These are phyloP conservation scores for Alces alces DNA, from an alignment of 2,113 vertebrate genomes.

Conservation along the genomic window DNA sequence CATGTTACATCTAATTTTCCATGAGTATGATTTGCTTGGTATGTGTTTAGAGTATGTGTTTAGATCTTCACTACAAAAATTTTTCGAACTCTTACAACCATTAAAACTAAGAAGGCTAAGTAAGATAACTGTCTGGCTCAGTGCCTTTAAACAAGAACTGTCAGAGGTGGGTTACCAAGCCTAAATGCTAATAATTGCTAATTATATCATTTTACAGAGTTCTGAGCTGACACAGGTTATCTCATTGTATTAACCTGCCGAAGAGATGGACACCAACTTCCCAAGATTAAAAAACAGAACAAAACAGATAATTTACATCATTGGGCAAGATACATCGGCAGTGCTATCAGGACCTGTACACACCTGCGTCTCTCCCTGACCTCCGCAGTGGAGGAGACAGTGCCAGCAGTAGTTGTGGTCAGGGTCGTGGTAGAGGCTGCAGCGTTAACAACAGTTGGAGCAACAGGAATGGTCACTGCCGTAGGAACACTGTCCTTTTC, in stretches of 20 bases:
- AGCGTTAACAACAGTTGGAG: conserved; percentile 95
- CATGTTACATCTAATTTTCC: not conserved
- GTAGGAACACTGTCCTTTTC: conserved; percentile 94
- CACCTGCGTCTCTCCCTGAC: conserved; percentile 97
- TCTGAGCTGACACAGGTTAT: conserved; percentile 12
- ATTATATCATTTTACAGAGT: not conserved
- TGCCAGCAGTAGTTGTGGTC: conserved; percentile 90
- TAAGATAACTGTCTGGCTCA: not conserved
- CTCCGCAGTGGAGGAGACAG: conserved; percentile 89
- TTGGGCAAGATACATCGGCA: conserved; percentile 60
- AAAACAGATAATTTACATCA: conserved; percentile 10
- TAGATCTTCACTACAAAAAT: not conserved
- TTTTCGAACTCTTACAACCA: not conserved
- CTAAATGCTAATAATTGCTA: not conserved
- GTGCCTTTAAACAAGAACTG: conserved; percentile 6
- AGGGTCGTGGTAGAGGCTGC: conserved; percentile 89
- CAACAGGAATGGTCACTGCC: conserved; percentile 93
- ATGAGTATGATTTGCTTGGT: not conserved
- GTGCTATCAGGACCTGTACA: conserved; percentile 79
- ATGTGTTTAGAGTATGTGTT: not conserved
- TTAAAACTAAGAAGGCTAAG: not conserved
- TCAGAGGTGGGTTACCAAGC: not conserved
- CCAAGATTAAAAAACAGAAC: conserved; percentile 51
- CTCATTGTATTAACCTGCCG: not conserved
- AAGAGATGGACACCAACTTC: conserved; percentile 52